A percentile compares a stretch with the other conserved stretches of the same genome.
Evolutionary conservation across 2,888 invertebrate species (phyloP).

Genomic region (Melieria crassipennis): DNA sequence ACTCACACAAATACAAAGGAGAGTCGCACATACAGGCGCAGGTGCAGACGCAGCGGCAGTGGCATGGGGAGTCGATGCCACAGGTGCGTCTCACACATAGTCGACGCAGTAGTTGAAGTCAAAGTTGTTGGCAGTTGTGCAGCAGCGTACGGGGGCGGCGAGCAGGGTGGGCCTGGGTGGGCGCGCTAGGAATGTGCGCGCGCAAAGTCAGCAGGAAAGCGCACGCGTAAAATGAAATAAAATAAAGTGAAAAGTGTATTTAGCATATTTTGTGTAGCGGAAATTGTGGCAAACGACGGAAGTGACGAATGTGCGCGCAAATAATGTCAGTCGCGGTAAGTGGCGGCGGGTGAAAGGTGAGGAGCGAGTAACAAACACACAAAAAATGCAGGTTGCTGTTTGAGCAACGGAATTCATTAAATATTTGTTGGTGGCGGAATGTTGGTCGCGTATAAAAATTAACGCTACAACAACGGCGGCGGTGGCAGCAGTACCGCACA

Average conservation of each 20-base stretch:
- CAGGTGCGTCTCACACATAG: not conserved
- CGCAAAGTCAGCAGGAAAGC: not conserved
- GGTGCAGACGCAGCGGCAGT: not conserved
- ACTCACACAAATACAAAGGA: too few species aligned
- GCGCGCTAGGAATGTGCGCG: not conserved
- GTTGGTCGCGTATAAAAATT: not conserved
- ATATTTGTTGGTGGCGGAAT: not conserved
- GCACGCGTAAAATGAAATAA: constrained; percentile 9
- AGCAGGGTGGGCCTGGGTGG: not conserved
- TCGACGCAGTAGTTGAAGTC: not conserved
- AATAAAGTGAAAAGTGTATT: constrained; percentile 24
- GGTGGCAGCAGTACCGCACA: too few species aligned
- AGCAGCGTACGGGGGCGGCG: too few species aligned
- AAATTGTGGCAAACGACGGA: constrained; percentile 22
- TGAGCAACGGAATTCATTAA: constrained; percentile 8
- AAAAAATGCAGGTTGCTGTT: too few species aligned
- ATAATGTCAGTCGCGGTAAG: not conserved
- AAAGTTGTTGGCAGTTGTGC: not conserved
- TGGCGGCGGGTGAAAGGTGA: too few species aligned
- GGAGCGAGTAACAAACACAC: too few species aligned
- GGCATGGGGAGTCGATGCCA: not conserved
- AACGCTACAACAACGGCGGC: not conserved
- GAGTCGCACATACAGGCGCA: not conserved
- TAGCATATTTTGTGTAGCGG: constrained; percentile 26
- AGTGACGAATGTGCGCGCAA: constrained; percentile 19